phyloP scores from a whole-genome alignment of 2,888 invertebrate species.

The Fragum sueziense region DNA sequence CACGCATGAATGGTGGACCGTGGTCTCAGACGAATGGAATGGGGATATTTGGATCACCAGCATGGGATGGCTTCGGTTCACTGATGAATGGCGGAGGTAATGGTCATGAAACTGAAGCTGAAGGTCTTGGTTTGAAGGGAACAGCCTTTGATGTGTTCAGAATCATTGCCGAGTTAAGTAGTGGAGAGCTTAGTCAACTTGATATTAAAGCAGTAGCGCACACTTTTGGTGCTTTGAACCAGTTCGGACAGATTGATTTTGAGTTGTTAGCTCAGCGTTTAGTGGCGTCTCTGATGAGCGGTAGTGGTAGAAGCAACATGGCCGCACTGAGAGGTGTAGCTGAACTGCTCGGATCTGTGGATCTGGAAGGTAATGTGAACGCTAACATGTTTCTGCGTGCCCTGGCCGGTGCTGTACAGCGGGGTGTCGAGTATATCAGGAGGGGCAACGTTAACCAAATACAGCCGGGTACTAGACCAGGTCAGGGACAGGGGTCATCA shows the following conservation, averaged over 20 bases:
- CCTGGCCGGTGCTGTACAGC: not conserved
- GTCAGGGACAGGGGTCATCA: not conserved
- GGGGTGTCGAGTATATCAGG: not conserved
- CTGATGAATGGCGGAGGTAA: not conserved
- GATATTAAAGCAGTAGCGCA: conserved; percentile 35
- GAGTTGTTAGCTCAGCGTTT: conserved; percentile 38
- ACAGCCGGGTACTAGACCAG: not conserved
- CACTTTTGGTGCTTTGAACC: conserved; percentile 40
- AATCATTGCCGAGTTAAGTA: conserved; percentile 14
- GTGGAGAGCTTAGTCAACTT: conserved; percentile 14
- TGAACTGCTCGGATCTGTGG: conserved; percentile 6
- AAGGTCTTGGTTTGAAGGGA: not conserved
- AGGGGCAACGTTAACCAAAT: not conserved
- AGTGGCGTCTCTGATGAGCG: conserved; percentile 16
- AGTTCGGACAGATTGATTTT: conserved; percentile 26
- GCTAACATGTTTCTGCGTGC: conserved; percentile 25
- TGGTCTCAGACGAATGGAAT: not conserved
- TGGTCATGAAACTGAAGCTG: not conserved
- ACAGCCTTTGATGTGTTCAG: conserved; percentile 17
- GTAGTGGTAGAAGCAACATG: conserved; percentile 6
- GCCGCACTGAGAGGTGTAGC: conserved; percentile 11
- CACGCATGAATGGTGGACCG: not conserved
- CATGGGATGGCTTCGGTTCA: conserved; percentile 5
- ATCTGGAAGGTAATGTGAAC: conserved; percentile 39
- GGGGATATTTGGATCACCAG: not conserved